A percentile compares a stretch with the other conserved stretches of the same genome.
Evolutionary conservation across 2,113 vertebrate species (phyloP).

Genomic region (Mustelus asterias): DNA sequence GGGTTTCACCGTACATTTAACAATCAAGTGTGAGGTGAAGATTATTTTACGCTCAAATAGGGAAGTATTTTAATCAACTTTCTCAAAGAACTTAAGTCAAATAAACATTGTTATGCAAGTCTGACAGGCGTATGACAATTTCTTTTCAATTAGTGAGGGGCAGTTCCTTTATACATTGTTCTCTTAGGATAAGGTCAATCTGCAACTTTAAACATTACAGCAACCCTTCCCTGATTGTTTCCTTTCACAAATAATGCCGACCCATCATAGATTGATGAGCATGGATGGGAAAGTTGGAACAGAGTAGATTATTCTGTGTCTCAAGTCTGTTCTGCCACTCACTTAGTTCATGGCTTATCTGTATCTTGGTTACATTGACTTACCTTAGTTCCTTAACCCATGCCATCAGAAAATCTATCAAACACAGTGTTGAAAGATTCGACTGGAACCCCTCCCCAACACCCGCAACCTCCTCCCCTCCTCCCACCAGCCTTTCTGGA

Average conservation of each 20-base stretch:
- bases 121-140: neutral
- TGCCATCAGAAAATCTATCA: neutral
- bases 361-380: neutral
- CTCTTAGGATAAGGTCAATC: neutral
- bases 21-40: slow-evolving; percentile 23
- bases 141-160: neutral
- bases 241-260: neutral
- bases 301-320: neutral
- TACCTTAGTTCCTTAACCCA: neutral
- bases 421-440: neutral
- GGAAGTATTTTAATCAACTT: slow-evolving; percentile 8
- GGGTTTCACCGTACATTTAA: neutral
- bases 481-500: neutral
- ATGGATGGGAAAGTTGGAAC: neutral
- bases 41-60: neutral
- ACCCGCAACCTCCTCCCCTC: too few relatives aligned
- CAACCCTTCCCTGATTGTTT: neutral
- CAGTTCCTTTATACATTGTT: neutral
- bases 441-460: neutral
- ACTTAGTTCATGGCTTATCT: neutral
- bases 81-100: neutral
- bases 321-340: neutral
- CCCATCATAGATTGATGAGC: neutral
- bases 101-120: slow-evolving; percentile 10
- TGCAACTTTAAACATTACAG: neutral